Evolutionary conservation across 2,113 vertebrate species (phyloP).

Genomic region (Poeciliopsis retropinna): DNA sequence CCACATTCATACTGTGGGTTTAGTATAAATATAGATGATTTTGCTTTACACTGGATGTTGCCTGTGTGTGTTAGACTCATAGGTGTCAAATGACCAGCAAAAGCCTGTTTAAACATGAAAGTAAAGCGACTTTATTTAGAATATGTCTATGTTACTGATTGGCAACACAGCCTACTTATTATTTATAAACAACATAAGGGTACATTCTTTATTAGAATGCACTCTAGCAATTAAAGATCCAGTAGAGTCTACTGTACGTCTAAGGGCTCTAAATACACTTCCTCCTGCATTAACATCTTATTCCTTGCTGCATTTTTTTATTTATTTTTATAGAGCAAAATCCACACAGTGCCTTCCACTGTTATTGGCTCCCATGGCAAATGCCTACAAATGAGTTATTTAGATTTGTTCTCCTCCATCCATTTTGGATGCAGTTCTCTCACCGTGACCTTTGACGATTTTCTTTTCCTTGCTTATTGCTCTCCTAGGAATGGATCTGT

Average conservation of each 20-base stretch:
- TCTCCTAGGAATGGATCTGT: neutral
- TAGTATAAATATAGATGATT: too few species aligned
- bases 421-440: neutral
- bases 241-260: neutral
- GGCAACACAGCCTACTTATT: neutral
- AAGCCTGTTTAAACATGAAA: too few species aligned
- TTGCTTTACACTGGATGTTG: too few species aligned
- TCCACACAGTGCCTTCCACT: neutral
- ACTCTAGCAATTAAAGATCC: neutral
- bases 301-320: neutral
- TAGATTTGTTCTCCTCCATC: neutral
- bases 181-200: neutral
- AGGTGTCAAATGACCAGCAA: too few species aligned
- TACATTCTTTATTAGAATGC: neutral
- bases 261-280: neutral
- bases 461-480: neutral
- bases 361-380: neutral
- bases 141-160: too few species aligned
- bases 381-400: neutral
- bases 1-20: too few species aligned
- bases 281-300: neutral
- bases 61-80: too few species aligned
- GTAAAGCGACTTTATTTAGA: too few species aligned
- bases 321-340: neutral
- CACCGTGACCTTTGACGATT: neutral